These are phyloP conservation scores for Poecile montanus DNA, from an alignment of 2,797 vertebrate species.

Conservation along the genomic window DNA sequence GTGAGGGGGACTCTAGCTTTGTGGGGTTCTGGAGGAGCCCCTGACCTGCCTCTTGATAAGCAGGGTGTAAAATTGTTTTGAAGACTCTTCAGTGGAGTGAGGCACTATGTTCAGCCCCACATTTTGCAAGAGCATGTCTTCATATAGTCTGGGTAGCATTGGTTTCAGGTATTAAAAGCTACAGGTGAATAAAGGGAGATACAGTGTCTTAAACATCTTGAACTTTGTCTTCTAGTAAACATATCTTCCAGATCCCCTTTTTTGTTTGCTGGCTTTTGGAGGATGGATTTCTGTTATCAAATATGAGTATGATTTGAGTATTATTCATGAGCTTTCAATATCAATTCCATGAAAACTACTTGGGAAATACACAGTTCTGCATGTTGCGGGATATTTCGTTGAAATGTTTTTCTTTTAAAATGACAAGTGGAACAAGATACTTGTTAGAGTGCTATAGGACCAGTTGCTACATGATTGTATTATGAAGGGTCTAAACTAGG, in stretches of 20 bases:
- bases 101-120: not conserved
- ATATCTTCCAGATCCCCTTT: not conserved
- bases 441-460: not conserved
- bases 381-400: not conserved
- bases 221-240: not conserved
- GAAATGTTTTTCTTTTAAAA: not conserved
- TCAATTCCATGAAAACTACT: not conserved
- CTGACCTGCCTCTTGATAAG: not conserved
- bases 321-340: conserved; percentile 2
- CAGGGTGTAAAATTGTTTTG: not conserved
- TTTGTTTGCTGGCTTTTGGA: not conserved
- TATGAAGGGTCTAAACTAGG: not conserved
- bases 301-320: not conserved
- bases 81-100: not conserved
- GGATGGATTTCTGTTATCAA: conserved; percentile 2
- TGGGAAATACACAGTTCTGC: not conserved
- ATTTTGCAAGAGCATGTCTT: not conserved
- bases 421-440: not conserved
- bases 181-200: not conserved
- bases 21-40: not conserved
- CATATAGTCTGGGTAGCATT: accelerated
- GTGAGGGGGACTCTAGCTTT: not conserved
- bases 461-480: not conserved
- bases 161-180: not conserved
- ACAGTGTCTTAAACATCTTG: not conserved